Evolutionary conservation across 2,888 invertebrate genomes (phyloP).

Genomic region (Philereme transversata): DNA sequence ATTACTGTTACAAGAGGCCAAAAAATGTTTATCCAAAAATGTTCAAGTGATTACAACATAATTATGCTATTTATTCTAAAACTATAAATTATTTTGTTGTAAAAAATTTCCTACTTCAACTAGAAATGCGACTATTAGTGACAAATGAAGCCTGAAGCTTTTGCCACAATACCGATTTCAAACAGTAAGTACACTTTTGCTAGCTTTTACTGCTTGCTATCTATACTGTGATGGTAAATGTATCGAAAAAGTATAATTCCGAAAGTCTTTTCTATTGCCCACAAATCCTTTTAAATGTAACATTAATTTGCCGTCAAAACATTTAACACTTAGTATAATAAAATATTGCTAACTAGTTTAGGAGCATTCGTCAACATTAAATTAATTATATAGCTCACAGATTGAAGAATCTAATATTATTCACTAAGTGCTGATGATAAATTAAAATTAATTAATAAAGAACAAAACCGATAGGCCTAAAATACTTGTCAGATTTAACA

Average conservation of each 20-base stretch:
- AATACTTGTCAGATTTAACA: constrained; percentile 7
- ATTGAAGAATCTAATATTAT: constrained; percentile 39
- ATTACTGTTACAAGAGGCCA: constrained; percentile 33
- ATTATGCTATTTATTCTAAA: constrained; percentile 36
- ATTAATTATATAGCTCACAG: constrained; percentile 16
- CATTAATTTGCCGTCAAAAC: constrained; percentile 23
- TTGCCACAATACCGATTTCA: constrained; percentile 17
- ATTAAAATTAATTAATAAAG: constrained; percentile 14
- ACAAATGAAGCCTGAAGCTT: constrained; percentile 34
- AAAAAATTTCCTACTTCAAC: constrained; percentile 39
- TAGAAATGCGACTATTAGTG: constrained; percentile 38
- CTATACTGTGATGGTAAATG: constrained; percentile 42
- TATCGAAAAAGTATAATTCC: constrained; percentile 58
- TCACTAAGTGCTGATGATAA: constrained; percentile 19
- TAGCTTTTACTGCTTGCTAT: constrained; percentile 11
- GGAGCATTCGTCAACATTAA: constrained; percentile 23
- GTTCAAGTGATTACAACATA: constrained; percentile 34
- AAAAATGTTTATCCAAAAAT: constrained; percentile 39
- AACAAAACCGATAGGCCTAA: constrained; percentile 18
- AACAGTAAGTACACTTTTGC: constrained; percentile 11
- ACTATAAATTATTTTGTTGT: constrained; percentile 31
- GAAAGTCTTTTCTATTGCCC: constrained; percentile 59
- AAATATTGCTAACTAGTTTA: constrained; percentile 26
- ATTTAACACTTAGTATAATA: constrained; percentile 28
- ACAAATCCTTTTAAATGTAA: constrained; percentile 61